Conservation (phyloP, 2,888 invertebrate genomes). For the Ormyrus nitidulus region DNA sequence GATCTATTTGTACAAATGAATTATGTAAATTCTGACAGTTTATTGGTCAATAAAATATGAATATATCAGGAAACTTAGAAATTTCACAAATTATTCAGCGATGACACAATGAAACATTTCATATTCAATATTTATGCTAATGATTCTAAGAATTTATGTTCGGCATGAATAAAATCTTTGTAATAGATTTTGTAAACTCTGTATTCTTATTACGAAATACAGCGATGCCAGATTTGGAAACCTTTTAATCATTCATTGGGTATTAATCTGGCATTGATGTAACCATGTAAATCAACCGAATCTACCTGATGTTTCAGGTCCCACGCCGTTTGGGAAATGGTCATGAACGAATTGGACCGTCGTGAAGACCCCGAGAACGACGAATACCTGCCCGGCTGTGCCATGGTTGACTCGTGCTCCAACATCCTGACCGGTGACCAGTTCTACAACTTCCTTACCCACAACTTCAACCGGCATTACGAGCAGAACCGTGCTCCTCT, state of each 20-base stretch:
- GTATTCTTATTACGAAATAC: neutral
- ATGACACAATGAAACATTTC: neutral
- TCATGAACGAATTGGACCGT: slow-evolving; percentile 94
- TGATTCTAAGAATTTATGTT: too few relatives aligned
- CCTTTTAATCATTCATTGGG: too few relatives aligned
- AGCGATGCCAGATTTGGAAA: neutral
- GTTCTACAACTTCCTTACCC: slow-evolving; percentile 95
- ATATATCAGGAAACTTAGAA: too few relatives aligned
- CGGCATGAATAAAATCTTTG: too few relatives aligned
- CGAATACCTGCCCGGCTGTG: slow-evolving; percentile 92
- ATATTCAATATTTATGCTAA: neutral
- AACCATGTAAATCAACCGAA: neutral
- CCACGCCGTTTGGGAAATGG: slow-evolving; percentile 97
- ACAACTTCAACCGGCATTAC: slow-evolving; percentile 95
- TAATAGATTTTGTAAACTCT: neutral
- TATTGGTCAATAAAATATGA: too few relatives aligned
- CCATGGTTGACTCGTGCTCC: slow-evolving; percentile 96
- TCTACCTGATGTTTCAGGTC: slow-evolving; percentile 74
- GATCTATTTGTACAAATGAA: too few relatives aligned
- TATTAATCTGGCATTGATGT: neutral
- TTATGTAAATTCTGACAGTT: too few relatives aligned
- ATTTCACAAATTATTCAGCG: neutral
- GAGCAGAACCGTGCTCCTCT: slow-evolving; percentile 92
- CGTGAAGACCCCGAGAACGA: slow-evolving; percentile 93
- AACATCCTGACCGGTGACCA: slow-evolving; percentile 94